phyloP scores from a whole-genome alignment of 2,113 vertebrate species.

The Myiozetetes cayanensis region DNA sequence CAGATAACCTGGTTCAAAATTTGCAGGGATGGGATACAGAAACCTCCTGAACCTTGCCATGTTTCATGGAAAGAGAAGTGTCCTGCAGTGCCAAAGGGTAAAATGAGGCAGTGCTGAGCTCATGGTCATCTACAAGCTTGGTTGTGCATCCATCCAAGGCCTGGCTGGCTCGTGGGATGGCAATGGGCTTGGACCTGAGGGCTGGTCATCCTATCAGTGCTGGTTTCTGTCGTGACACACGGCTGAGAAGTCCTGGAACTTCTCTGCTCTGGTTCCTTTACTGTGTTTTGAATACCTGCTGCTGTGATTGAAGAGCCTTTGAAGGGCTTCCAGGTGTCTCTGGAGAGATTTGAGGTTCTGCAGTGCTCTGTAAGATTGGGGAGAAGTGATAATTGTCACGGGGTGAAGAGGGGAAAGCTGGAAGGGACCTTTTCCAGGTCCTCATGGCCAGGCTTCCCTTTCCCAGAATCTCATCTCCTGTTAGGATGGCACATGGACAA shows the following conservation, averaged over 20 bases:
- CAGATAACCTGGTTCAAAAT: background rate
- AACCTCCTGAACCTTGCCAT: background rate
- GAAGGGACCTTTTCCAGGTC: background rate
- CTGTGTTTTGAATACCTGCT: background rate
- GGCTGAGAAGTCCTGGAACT: background rate
- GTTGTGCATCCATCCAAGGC: background rate
- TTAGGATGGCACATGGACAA: background rate
- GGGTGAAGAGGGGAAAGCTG: background rate
- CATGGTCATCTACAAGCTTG: background rate
- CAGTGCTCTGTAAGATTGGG: rapidly evolving
- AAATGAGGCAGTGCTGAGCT: background rate
- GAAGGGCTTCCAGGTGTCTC: background rate
- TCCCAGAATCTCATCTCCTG: background rate
- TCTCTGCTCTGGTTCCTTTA: background rate
- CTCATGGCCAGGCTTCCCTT: rapidly evolving
- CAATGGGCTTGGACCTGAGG: background rate
- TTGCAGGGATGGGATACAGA: background rate
- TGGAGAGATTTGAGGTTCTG: background rate
- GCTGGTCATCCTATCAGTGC: rapidly evolving
- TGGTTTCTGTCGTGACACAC: background rate
- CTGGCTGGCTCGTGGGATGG: background rate
- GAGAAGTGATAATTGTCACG: background rate
- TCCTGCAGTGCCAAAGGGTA: background rate
- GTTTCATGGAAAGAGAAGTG: conserved; percentile 56
- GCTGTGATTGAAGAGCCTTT: background rate